Evolutionary conservation across 2,797 vertebrate species (phyloP), one percentile per base, ranked within the genome.

Genomic region (Odontamblyopus rebecca): DNA sequence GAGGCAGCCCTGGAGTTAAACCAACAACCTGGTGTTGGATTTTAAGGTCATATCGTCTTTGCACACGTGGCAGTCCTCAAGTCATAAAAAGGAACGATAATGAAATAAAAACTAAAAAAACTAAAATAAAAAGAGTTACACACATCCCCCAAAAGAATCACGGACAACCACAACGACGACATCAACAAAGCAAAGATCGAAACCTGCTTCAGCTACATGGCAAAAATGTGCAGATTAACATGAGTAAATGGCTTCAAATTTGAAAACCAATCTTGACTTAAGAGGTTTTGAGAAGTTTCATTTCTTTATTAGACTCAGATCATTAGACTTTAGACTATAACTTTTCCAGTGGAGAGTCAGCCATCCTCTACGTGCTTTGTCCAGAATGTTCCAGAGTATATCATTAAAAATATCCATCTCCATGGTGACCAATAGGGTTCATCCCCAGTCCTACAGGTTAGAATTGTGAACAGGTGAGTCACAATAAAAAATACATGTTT

Each of bases 171-270:
- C 92, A 77, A 88, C 76, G 85, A 91, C 85, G 61, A 91, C 89
- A 85, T 92, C 86, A 85, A 90, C 78, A 90, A 92, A 90, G 91
- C 89, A 89, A 90, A 91, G 77, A 89, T 78, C 89, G 80, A 82
- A 85, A 71, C 78, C 64, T 67, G 69, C 18, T 32, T 26, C 2
- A 38, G 35, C 8, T n/a, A 32, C 61, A n/a, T 8, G 19, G 30
- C 29, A 32, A 61, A 32, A 30, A 59, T 12, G 12, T 12, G 26
- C 5, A 44, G 8, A 11, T 1, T 12, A 16, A 61, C 75, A 78
- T 75, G 72, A 64, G 76, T 88, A 72, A 32, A 48, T 16, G 16
- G 9, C 60, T 61, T 61, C 0, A 18, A 4, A 8, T 61, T 6
- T 8, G 16, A 27, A 30, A 6, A 18, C 6, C 13, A 61, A 32